Base-by-base conservation (phyloP, 2,888 invertebrate genomes). In the Cynaeus angustus region DNA sequence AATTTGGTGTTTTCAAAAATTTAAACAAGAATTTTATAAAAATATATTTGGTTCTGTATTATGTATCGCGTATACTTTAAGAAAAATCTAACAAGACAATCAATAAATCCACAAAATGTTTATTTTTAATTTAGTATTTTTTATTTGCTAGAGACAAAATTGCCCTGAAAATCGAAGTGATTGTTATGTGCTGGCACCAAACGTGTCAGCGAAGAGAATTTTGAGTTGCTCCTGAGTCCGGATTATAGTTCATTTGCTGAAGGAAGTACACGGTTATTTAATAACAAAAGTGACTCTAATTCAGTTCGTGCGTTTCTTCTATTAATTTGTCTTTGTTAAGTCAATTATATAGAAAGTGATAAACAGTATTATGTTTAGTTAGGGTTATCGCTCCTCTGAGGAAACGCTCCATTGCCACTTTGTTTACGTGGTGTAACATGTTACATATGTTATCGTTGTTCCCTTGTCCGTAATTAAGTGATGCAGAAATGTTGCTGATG, bases 101-200 rank as follows among this genome's bases (percentile, higher is more conserved):
- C n/a, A n/a, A n/a, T n/a, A n/a, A n/a, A n/a, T n/a, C n/a, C n/a
- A n/a, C n/a, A n/a, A n/a, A n/a, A n/a, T n/a, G n/a, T n/a, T n/a
- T n/a, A n/a, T n/a, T n/a, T n/a, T n/a, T n/a, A n/a, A n/a, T n/a
- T n/a, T n/a, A n/a, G n/a, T n/a, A n/a, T n/a, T n/a, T n/a, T n/a
- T n/a, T n/a, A n/a, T n/a, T n/a, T n/a, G 41, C 41, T 41, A 41
- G n/a, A n/a, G 4, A 6, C 13, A 41, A 13, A 6, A 41, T 13
- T 7, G 12, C 10, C 41, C 41, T 10, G 1, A 10, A 12, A 6
- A 41, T 41, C 3, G 41, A 12, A 6, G 12, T 41, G 2, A 41
- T n/a, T 2, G 41, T 41, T n/a, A 12, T 41, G 41, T 41, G n/a
- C 41, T 12, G 2, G 41, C 41, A n/a, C 12, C 41, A 41, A 41